Percentiles rank a stretch among this genome's conserved stretches.
Evolutionary conservation across 2,797 vertebrate genomes (phyloP).

Genomic region (Acropternis orthonyx): DNA sequence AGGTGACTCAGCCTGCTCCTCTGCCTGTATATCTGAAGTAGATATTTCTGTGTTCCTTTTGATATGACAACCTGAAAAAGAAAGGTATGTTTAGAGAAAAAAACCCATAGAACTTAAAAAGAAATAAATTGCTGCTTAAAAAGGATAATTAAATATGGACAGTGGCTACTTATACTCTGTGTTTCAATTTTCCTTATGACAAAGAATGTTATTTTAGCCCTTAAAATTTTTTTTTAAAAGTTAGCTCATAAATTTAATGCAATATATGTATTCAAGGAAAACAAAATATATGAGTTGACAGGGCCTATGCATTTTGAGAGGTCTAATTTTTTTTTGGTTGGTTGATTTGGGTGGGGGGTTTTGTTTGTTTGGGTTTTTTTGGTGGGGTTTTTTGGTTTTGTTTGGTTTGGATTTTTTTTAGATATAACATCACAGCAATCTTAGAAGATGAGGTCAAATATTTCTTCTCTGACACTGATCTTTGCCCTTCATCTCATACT

Average conservation of each 20-base stretch:
- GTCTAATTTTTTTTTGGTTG: neutral
- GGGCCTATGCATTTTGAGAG: neutral
- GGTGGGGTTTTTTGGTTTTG: too few species aligned
- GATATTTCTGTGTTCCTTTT: neutral
- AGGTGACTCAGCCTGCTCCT: neutral
- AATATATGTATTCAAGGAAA: neutral
- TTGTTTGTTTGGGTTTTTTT: neutral
- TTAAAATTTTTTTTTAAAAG: neutral
- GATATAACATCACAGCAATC: neutral
- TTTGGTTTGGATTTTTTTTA: neutral
- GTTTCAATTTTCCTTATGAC: neutral
- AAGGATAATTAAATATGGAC: neutral
- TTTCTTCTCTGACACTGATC: neutral
- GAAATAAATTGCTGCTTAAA: accelerated
- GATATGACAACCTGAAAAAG: neutral
- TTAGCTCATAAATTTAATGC: neutral
- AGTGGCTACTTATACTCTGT: neutral
- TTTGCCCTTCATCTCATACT: neutral
- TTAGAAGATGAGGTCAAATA: neutral
- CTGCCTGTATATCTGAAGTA: neutral
- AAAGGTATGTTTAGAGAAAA: neutral
- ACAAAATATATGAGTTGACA: neutral
- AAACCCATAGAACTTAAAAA: neutral
- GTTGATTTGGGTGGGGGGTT: too few species aligned
- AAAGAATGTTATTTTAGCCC: neutral